A percentile compares a stretch with the other conserved stretches of the same genome.
phyloP scores from a whole-genome alignment of 2,888 invertebrate genomes.

The Beris morrisii region DNA sequence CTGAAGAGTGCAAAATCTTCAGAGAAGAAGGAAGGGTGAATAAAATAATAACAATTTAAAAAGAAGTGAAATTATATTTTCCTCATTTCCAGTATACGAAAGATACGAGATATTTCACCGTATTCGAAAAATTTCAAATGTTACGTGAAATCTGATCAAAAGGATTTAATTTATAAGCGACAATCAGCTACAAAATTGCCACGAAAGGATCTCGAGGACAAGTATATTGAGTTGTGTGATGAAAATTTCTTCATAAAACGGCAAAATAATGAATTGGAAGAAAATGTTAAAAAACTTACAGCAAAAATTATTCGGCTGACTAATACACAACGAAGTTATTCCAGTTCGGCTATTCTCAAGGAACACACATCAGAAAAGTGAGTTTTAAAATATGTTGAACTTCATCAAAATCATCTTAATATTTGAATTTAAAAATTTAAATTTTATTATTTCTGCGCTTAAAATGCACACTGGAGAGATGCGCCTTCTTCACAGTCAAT shows the following conservation, averaged over 20 bases:
- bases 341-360: conserved; percentile 30
- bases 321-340: conserved; percentile 15
- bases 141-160: conserved; percentile 38
- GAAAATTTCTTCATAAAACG: conserved; percentile 41
- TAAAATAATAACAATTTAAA: no score
- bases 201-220: conserved; percentile 41
- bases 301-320: conserved; percentile 39
- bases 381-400: no score
- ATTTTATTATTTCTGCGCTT: no score
- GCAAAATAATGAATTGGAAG: conserved; percentile 38
- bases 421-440: no score
- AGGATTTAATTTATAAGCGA: conserved; percentile 38
- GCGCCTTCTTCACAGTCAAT: no score
- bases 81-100: conserved; percentile 14
- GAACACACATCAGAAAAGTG: conserved; percentile 26
- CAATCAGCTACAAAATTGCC: conserved; percentile 38
- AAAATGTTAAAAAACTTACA: conserved; percentile 41
- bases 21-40: no score
- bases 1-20: no score
- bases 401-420: no score
- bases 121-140: conserved; percentile 40
- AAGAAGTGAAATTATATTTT: no score
- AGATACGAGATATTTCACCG: conserved; percentile 34
- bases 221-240: conserved; percentile 41
- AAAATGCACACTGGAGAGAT: no score